These are phyloP conservation scores for Holocentrus rufus DNA, from an alignment of 2,797 vertebrate species.

Conservation along the genomic window DNA sequence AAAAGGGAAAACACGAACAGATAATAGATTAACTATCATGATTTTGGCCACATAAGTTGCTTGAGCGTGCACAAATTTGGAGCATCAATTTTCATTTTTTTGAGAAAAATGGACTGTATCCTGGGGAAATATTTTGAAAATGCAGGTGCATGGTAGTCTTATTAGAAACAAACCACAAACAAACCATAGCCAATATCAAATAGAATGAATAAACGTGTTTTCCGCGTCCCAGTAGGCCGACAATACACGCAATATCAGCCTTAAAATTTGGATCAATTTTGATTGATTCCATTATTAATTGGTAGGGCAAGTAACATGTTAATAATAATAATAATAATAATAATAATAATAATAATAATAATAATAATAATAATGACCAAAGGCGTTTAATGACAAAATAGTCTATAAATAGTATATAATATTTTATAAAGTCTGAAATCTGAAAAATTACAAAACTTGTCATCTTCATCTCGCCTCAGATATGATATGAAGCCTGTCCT, in stretches of 20 bases:
- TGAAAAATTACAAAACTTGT: conserved; percentile 53
- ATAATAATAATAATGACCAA: conserved; percentile 53
- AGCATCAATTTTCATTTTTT: conserved; percentile 14
- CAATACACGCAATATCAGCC: conserved; percentile 20
- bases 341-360: conserved; percentile 55
- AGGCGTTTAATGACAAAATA: conserved; percentile 57
- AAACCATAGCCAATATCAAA: conserved; percentile 17
- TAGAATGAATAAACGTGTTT: conserved; percentile 17
- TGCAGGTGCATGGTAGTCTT: conserved; percentile 10
- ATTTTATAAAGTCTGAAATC: conserved; percentile 44
- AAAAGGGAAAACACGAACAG: background rate
- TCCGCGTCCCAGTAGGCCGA: background rate
- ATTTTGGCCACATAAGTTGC: conserved; percentile 8
- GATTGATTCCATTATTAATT: conserved; percentile 11
- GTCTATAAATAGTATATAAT: conserved; percentile 56
- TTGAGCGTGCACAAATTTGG: conserved; percentile 20
- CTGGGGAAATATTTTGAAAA: background rate
- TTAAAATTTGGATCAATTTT: conserved; percentile 10
- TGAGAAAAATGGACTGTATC: background rate
- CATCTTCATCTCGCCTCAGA: conserved; percentile 31
- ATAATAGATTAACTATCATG: background rate
- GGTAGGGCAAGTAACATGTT: conserved; percentile 19
- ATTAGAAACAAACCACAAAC: no score
- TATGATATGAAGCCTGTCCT: conserved; percentile 29
- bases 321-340: conserved; percentile 45